These are phyloP conservation scores for Pantherophis guttatus DNA, from an alignment of 2,113 vertebrate genomes.

Conservation along the genomic window DNA sequence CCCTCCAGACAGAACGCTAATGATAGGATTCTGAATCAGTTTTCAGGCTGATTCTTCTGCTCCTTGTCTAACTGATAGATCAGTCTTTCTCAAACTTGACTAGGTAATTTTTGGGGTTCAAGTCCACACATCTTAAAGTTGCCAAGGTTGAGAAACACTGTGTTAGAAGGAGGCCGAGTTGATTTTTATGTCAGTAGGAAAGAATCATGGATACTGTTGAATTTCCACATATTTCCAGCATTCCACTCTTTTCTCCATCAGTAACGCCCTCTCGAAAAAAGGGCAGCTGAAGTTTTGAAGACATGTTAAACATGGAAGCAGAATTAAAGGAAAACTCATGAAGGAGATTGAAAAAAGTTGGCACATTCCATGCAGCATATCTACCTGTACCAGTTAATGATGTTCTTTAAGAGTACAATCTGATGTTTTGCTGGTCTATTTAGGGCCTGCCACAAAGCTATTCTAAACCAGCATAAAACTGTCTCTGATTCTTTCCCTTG, in stretches of 20 bases:
- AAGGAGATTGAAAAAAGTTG: background rate
- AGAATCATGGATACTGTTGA: conserved; percentile 41
- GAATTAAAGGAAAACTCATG: conserved; percentile 30
- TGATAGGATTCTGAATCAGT: conserved; percentile 42
- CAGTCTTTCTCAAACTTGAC: background rate
- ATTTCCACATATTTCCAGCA: conserved; percentile 44
- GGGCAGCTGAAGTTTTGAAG: conserved; percentile 34
- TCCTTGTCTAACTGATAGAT: conserved; percentile 39
- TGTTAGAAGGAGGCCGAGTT: conserved; percentile 24
- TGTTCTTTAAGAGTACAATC: conserved; percentile 35
- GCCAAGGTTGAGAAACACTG: background rate
- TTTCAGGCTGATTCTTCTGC: conserved; percentile 50
- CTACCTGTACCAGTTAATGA: conserved; percentile 15
- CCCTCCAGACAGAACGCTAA: background rate
- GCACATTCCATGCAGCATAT: conserved; percentile 8
- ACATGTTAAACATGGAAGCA: conserved; percentile 27
- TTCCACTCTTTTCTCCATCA: background rate
- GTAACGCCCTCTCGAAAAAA: background rate
- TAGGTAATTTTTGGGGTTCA: background rate
- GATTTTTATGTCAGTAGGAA: conserved; percentile 24
- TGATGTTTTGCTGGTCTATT: conserved; percentile 6
- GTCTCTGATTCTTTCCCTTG: background rate
- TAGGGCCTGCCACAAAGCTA: conserved; percentile 28
- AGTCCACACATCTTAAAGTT: background rate
- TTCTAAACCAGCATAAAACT: background rate